These are phyloP conservation scores for Hyposoter dolosus DNA, from an alignment of 2,888 invertebrate species.

Conservation along the genomic window DNA sequence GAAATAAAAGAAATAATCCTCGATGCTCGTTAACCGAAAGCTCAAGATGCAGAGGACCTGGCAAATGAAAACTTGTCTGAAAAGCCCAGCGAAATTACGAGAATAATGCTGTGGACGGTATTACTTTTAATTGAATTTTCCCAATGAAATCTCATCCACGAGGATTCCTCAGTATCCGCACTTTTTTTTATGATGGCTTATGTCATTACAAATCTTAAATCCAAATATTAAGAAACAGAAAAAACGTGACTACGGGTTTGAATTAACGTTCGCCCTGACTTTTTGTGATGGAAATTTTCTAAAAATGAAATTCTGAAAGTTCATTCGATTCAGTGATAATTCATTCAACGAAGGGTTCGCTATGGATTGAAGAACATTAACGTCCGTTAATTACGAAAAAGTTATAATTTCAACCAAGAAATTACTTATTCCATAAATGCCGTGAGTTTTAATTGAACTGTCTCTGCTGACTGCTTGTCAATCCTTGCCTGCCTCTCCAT, in stretches of 20 bases:
- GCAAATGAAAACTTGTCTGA: constrained; percentile 48
- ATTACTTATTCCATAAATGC: neutral
- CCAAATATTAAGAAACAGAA: constrained; percentile 14
- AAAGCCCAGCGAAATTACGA: constrained; percentile 49
- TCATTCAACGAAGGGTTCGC: neutral
- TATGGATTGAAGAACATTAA: neutral
- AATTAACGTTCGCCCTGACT: neutral
- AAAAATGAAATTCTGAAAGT: neutral
- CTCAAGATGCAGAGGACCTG: constrained; percentile 47
- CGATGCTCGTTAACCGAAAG: constrained; percentile 34
- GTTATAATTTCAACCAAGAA: neutral
- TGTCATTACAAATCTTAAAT: constrained; percentile 35
- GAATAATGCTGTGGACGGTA: constrained; percentile 72
- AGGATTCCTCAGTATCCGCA: constrained; percentile 5
- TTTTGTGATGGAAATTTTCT: neutral
- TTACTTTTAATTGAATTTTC: constrained; percentile 84
- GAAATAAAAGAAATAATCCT: constrained; percentile 47
- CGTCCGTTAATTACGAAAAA: neutral
- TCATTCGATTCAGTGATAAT: no score
- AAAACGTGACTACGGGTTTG: neutral
- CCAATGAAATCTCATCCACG: constrained; percentile 81
- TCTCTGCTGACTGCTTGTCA: neutral
- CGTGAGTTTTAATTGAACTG: neutral
- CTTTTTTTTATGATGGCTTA: constrained; percentile 43
- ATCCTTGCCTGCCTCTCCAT: neutral